These are phyloP conservation scores for Plotosus lineatus DNA, from an alignment of 2,113 vertebrate species.

Conservation along the genomic window DNA sequence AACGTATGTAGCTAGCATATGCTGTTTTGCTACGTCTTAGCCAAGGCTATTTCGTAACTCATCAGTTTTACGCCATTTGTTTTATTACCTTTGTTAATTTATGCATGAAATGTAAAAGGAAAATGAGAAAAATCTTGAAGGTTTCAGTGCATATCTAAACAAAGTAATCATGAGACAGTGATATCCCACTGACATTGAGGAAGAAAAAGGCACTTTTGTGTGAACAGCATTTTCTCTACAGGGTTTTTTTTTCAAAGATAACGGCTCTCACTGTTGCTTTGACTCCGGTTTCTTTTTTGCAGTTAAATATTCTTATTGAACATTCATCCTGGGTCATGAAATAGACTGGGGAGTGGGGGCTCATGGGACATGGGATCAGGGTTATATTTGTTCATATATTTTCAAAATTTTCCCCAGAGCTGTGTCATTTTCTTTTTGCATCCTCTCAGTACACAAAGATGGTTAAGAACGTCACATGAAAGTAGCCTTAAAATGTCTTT, in stretches of 20 bases:
- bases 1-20: neutral
- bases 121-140: neutral
- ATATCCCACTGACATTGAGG: neutral
- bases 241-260: constrained; percentile 18
- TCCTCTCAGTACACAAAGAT: neutral
- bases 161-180: constrained; percentile 14
- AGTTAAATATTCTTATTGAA: neutral
- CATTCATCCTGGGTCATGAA: neutral
- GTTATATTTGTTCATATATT: neutral
- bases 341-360: too few species aligned
- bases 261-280: constrained; percentile 4
- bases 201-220: constrained; percentile 45
- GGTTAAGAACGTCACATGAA: neutral
- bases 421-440: neutral
- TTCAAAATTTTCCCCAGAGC: neutral
- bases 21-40: neutral
- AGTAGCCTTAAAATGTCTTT: constrained; percentile 11
- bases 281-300: neutral
- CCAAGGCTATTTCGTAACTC: neutral
- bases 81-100: constrained; percentile 18
- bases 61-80: neutral
- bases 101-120: neutral
- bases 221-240: constrained; percentile 27
- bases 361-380: neutral
- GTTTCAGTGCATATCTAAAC: constrained; percentile 1